Evolutionary conservation across 2,888 invertebrate genomes (phyloP), one percentile per base, ranked within the genome.

Genomic region (Gymnosoma rotundatum): DNA sequence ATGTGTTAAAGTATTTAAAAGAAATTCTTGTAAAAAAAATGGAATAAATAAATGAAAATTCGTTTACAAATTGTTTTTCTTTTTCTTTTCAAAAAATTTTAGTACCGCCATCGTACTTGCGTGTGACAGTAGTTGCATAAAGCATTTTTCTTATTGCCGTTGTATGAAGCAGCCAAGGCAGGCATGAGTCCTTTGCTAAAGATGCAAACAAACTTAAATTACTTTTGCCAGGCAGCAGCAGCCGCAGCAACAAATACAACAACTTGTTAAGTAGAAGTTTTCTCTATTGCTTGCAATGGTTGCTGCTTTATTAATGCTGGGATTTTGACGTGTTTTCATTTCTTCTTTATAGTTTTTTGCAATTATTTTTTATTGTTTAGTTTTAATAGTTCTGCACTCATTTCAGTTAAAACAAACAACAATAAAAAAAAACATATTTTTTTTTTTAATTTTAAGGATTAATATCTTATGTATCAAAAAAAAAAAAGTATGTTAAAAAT

Each of bases 171-270:
- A 63, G 9, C 60, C 21, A 52, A 67, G 32, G 16, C 64, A 66
- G 50, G 25, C 20, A 52, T 61, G 72, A 75, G 70, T 21, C 63
- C 67, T 81, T 20, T 76, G 64, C 79, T 45, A 58, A 54, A 79
- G 38, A 75, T 70, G 80, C 78, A 80, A 63, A 86, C 83, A 83
- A 83, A 86, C 83, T 86, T 87, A 87, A 86, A 87, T 87, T 87
- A 86, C 87, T 86, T 87, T 86, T 85, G 18, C 50, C 32, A 75
- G 52, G 7, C 58, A 60, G 3, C 66, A 60, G 2, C 66, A 60
- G 3, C 66, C 52, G 2, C 66, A 70, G n/a, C 67, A 61, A 48
- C 38, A 67, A 81, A 42, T 16, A 50, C 58, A 64, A 60, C 50
- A 74, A 63, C 56, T n/a, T 74, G 54, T 80, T 74, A 67, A 60